Evolutionary conservation across 2,888 invertebrate species (phyloP).

Genomic region (Xylophagus ater): DNA sequence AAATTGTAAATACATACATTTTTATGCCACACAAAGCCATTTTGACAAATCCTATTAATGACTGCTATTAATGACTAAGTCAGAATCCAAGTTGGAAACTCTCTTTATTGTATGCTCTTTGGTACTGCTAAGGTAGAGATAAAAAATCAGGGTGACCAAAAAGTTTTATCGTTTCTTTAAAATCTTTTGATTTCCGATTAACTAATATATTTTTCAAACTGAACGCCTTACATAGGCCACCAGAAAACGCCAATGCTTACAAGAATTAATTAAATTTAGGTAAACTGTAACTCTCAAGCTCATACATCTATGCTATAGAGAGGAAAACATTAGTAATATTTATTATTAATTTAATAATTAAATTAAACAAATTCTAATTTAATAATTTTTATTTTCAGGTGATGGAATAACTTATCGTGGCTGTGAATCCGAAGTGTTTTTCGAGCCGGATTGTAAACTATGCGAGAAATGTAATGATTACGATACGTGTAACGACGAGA

Average conservation of each 20-base stretch:
- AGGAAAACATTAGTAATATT: too few species aligned
- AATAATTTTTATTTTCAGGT: not conserved
- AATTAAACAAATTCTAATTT: not conserved
- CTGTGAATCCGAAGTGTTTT: not conserved
- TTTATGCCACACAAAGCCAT: too few species aligned
- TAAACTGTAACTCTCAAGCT: too few species aligned
- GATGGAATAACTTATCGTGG: conserved; percentile 7
- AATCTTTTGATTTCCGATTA: not conserved
- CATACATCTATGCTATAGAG: too few species aligned
- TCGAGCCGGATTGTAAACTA: not conserved
- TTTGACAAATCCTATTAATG: too few species aligned
- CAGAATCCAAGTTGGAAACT: too few species aligned
- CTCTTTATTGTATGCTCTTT: too few species aligned
- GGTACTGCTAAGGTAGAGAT: too few species aligned
- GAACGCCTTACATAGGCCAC: not conserved
- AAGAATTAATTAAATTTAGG: not conserved
- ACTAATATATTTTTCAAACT: not conserved
- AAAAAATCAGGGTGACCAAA: too few species aligned
- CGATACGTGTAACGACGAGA: conserved; percentile 6
- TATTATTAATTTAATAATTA: not conserved
- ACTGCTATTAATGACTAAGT: too few species aligned
- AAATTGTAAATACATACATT: too few species aligned
- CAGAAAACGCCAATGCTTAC: not conserved
- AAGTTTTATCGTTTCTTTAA: not conserved
- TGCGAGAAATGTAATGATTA: not conserved